These are phyloP conservation scores for Anas capensis DNA, from an alignment of 2,797 vertebrate genomes.

Conservation along the genomic window DNA sequence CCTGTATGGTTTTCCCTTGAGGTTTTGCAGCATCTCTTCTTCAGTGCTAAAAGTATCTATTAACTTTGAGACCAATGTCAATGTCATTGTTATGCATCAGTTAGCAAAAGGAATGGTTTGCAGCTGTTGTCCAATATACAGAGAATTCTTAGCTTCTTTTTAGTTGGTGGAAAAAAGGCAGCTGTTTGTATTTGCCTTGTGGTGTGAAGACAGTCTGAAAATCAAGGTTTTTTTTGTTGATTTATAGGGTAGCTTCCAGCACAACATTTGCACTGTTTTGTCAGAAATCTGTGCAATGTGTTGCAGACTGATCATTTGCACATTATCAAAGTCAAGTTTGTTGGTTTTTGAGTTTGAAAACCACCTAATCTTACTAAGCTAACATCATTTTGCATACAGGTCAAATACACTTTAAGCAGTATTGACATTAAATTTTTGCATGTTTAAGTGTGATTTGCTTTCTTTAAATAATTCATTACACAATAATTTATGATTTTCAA, in stretches of 20 bases:
- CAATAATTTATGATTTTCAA: background rate
- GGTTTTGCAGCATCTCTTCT: background rate
- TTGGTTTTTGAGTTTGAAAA: background rate
- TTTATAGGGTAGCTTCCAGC: slow-evolving; percentile 16
- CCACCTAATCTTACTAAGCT: background rate
- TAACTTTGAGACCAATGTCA: background rate
- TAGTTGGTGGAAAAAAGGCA: slow-evolving; percentile 7
- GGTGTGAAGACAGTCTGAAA: background rate
- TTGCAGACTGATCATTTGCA: background rate
- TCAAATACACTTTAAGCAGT: background rate
- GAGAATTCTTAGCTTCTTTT: background rate
- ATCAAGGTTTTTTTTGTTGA: background rate
- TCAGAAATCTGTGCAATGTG: background rate
- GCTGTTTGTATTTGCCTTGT: slow-evolving; percentile 38
- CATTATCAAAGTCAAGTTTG: background rate
- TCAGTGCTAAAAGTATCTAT: background rate
- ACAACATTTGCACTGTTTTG: background rate
- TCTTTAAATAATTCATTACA: background rate
- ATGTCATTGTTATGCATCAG: background rate
- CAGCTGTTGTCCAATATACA: slow-evolving; percentile 6
- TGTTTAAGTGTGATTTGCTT: background rate
- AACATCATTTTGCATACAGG: background rate
- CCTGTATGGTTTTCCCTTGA: background rate
- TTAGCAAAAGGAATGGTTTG: slow-evolving; percentile 29
- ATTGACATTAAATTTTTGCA: background rate